Percentiles rank a stretch among this genome's conserved stretches.
Evolutionary conservation across 2,797 vertebrate genomes (phyloP).

Genomic region (Smutsia gigantea): DNA sequence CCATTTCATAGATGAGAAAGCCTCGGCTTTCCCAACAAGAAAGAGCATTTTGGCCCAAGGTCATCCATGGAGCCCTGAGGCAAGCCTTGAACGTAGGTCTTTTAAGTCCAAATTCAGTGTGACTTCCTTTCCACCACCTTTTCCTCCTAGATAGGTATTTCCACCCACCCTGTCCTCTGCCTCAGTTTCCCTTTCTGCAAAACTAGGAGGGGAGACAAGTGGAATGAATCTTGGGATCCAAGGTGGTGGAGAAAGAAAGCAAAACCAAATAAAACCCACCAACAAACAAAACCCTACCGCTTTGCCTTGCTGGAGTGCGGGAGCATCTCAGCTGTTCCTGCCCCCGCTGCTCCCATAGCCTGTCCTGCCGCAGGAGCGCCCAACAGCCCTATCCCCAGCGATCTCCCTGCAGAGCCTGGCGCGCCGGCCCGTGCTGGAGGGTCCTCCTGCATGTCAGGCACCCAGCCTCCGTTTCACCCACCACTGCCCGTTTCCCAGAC

Average conservation of each 20-base stretch:
- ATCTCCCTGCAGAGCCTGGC: background rate
- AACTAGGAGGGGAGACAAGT: background rate
- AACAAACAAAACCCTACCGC: background rate
- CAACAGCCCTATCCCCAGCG: background rate
- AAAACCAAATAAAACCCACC: background rate
- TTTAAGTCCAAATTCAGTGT: background rate
- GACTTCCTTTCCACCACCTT: background rate
- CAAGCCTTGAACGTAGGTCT: background rate
- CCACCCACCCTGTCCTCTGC: background rate
- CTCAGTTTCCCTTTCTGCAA: slow-evolving; percentile 51
- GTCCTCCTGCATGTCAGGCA: background rate
- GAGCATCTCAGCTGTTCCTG: background rate
- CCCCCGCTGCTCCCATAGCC: background rate
- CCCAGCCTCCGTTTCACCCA: background rate
- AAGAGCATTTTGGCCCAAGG: background rate
- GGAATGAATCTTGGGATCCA: background rate
- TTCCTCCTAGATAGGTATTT: background rate
- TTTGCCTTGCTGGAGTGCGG: background rate
- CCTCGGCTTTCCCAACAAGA: background rate
- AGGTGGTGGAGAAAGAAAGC: background rate
- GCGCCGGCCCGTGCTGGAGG: background rate
- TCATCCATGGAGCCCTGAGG: background rate
- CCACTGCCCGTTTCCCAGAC: background rate
- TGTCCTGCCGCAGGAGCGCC: background rate
- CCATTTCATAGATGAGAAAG: background rate